Percentiles rank a stretch among this genome's conserved stretches.
phyloP scores from a whole-genome alignment of 2,888 invertebrate species.

The Corbicula japonica region DNA sequence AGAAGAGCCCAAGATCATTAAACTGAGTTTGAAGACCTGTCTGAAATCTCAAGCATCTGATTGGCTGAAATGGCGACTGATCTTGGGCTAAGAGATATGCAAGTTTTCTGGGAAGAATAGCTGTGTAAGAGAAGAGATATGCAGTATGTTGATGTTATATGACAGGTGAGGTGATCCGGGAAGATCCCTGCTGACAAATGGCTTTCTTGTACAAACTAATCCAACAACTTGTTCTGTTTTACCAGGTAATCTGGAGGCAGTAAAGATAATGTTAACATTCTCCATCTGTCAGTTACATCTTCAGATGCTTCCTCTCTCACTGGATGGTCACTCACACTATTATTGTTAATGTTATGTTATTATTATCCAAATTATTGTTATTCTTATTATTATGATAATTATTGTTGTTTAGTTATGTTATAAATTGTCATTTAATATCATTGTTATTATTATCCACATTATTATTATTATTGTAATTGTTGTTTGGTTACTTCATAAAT shows the following conservation, averaged over 20 bases:
- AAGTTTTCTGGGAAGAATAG: no score
- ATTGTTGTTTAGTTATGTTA: neutral
- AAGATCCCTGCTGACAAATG: conserved; percentile 30
- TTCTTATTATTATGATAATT: neutral
- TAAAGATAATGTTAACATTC: conserved; percentile 11
- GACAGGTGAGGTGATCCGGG: conserved; percentile 26
- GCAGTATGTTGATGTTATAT: conserved; percentile 9
- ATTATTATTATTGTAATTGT: neutral
- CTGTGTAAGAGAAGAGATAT: no score
- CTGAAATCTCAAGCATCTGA: no score
- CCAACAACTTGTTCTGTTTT: conserved; percentile 15
- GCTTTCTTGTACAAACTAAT: conserved; percentile 27
- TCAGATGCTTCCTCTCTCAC: neutral
- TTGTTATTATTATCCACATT: neutral
- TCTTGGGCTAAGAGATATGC: no score
- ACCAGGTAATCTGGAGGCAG: neutral
- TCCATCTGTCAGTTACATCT: conserved; percentile 7
- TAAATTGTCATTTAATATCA: neutral
- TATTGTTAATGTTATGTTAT: neutral
- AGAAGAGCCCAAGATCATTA: no score
- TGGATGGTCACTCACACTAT: neutral
- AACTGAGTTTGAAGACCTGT: no score
- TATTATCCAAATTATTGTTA: neutral
- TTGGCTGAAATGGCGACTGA: no score
- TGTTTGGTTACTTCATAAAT: neutral